Evolutionary conservation across 2,113 vertebrate genomes (phyloP).

Genomic region (Pardalotus punctatus): DNA sequence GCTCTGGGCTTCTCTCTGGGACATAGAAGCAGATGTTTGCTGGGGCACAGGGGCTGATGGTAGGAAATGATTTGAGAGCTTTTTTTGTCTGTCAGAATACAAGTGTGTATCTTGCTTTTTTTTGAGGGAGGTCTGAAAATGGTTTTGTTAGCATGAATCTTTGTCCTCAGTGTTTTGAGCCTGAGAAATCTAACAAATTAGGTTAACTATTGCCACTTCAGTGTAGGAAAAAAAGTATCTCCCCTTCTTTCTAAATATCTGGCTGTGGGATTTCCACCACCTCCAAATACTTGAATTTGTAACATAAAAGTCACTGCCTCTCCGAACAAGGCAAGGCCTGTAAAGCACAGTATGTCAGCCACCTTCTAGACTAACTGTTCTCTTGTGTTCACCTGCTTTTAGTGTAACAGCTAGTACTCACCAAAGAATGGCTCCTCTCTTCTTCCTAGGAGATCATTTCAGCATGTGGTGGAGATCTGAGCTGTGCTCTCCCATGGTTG

Average conservation of each 20-base stretch:
- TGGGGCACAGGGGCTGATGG: background rate
- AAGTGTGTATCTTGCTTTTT: background rate
- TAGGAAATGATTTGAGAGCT: background rate
- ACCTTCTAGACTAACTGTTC: background rate
- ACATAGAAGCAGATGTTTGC: background rate
- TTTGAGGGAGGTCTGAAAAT: background rate
- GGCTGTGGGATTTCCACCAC: background rate
- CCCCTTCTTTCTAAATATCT: background rate
- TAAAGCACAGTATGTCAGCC: background rate
- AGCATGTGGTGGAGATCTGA: conserved; percentile 92
- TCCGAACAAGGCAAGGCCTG: background rate
- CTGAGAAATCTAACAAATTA: background rate
- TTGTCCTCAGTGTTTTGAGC: background rate
- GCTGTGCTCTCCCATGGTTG: conserved; percentile 92
- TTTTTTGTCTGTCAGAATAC: background rate
- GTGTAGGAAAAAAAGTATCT: background rate
- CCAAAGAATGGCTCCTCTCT: background rate
- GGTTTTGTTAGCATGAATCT: background rate
- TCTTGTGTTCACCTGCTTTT: background rate
- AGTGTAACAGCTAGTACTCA: background rate
- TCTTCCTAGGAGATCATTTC: conserved; percentile 88
- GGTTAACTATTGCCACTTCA: background rate
- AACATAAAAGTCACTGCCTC: background rate
- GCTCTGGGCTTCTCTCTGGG: background rate
- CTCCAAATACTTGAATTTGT: background rate